Evolutionary conservation across 2,113 vertebrate genomes (phyloP), one percentile per base, ranked within the genome.

Genomic region (Verasper variegatus): DNA sequence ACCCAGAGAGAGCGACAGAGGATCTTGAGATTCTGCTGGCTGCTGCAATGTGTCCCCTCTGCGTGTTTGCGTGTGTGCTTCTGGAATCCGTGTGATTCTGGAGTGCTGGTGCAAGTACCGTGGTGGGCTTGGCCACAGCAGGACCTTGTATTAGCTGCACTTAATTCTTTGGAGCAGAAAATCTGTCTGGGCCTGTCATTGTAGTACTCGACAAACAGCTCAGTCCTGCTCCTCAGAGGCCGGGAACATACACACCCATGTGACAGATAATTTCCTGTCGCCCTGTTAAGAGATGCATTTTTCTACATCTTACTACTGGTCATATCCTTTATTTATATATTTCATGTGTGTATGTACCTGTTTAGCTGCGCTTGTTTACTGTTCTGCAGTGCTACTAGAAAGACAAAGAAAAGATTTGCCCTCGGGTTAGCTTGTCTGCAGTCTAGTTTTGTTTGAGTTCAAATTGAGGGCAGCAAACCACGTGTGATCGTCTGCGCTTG

Each of bases 141-240:
- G 75, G 78, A 76, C 35, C 61, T 73, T 88, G 67, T 80, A 78
- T 85, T 68, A 76, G 55, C 80, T n/a, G 26, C 71, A 90, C 76
- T 85, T 88, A 71, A 89, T 86, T 89, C 88, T 88, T 51, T 78
- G 68, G 77, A 92, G 85, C 86, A 91, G 84, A 91, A 91, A 84
- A 86, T 87, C 69, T 86, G 64, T 70, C 72, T 31, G 73, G 54
- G 73, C 74, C 79, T 62, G 75, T 88, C 81, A 67, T n/a, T 47
- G 72, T 84, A 60, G 54, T 52, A 45, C 56, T 83, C 65, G 68
- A 77, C 57, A 61, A 86, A 83, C 54, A 71, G 70, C 75, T 69
- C 56, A 35, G 65, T 12, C 10, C n/a, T 45, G 54, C 65, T 64
- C 74, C 82, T 83, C 59, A 15, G 20, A 66, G 60, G 52, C n/a